Evolutionary conservation across 2,113 vertebrate genomes (phyloP), one percentile per base, ranked within the genome.

Genomic region (Amphiprion ocellaris): DNA sequence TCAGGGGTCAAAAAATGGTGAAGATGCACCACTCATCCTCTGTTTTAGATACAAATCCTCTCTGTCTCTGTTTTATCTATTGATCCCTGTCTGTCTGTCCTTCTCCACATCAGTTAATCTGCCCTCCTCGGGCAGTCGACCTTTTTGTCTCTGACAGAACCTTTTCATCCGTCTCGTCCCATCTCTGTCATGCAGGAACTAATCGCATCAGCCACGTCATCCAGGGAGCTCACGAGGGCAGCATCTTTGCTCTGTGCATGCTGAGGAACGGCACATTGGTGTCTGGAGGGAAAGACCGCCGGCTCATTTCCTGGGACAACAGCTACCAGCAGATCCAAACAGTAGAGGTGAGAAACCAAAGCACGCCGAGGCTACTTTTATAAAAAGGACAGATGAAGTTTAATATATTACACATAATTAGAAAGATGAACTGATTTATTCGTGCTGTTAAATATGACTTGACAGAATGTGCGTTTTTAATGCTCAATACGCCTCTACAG

Each of bases 211-310:
- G 96, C 94, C 95, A 96, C 0, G 96, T 95, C 64, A 92, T 99
- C 81, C 97, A 96, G 74, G 97, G 97, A 21, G 98, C 98, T 77
- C 98, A 99, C 0, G 97, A 98, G 81, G 97, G 97, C 10, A 98
- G 98, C 68, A 96, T 99, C 92, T 99, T 99, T 92, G 95, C 97
- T 11, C 95, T 99, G 89, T 98, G 97, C 76, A 99, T 98, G 96
- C 87, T 99, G 85, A 94, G 97, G 90, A 97, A 97, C 1, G 97
- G 98, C 75, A 98, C 96, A 0, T 86, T 99, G 80, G 95, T 99
- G 64, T 99, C 98, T 0, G 98, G 98, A 78, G 98, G 98, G 19
- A 99, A 99, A 87, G 98, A 99, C 90, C 94, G 97, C 21, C 96
- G 95, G 82, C 95, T 99, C 71, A 91, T 98, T 74, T 98, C 97